phyloP scores from a whole-genome alignment of 2,888 invertebrate species.

The Acronicta leporina region DNA sequence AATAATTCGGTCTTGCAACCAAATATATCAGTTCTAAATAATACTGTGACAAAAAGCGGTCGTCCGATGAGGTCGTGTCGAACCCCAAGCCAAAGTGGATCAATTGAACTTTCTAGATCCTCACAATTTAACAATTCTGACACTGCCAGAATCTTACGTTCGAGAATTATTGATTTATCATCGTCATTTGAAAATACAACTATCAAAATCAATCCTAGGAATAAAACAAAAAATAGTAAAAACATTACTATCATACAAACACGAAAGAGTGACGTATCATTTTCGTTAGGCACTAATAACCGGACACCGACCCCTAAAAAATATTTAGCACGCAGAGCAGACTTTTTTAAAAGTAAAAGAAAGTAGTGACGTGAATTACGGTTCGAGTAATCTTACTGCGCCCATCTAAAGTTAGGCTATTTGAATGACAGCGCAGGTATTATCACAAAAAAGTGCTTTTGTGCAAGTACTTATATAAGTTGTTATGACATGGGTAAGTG shows the following conservation, averaged over 20 bases:
- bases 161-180: constrained; percentile 40
- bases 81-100: constrained; percentile 40
- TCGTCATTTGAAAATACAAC: constrained; percentile 44
- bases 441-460: no score
- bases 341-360: constrained; percentile 34
- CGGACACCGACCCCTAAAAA: constrained; percentile 32
- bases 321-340: constrained; percentile 15
- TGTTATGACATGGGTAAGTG: no score
- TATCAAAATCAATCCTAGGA: constrained; percentile 36
- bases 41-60: constrained; percentile 29
- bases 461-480: no score
- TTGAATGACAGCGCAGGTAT: no score
- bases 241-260: constrained; percentile 26
- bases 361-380: not conserved
- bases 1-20: constrained; percentile 12
- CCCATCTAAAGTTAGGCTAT: no score
- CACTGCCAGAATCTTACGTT: constrained; percentile 32
- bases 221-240: constrained; percentile 22
- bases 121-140: constrained; percentile 24
- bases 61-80: constrained; percentile 56
- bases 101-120: constrained; percentile 31
- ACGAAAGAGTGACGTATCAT: constrained; percentile 54
- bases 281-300: constrained; percentile 40
- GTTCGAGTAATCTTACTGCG: no score
- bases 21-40: constrained; percentile 21